Percentiles rank a stretch among this genome's conserved stretches.
These are phyloP conservation scores for Onchidella celtica DNA, from an alignment of 2,888 invertebrate species.

Conservation along the genomic window DNA sequence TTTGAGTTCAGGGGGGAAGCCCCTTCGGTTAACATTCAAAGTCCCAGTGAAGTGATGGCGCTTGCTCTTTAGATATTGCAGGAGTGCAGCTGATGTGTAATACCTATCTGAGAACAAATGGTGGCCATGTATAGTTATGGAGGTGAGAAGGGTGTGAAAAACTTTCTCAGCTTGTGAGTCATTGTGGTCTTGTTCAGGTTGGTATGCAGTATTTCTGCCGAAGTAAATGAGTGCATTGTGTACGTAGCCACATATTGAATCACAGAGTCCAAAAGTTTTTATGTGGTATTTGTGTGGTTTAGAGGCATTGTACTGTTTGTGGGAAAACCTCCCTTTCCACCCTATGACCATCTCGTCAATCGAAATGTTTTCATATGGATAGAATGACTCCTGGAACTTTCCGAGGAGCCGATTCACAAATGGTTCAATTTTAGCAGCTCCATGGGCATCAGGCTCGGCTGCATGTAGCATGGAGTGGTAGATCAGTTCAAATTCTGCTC, in stretches of 20 bases:
- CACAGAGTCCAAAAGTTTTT: slow-evolving; percentile 3
- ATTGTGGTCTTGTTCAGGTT: neutral
- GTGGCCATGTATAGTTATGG: neutral
- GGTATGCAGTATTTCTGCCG: neutral
- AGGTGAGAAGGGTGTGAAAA: neutral
- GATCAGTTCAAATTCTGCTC: neutral
- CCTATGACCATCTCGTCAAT: neutral
- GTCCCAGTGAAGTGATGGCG: neutral
- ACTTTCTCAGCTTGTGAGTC: neutral
- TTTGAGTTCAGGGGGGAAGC: neutral
- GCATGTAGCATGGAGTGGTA: slow-evolving; percentile 6
- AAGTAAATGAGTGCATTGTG: neutral
- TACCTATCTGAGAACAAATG: neutral
- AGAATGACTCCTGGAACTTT: neutral
- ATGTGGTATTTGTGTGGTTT: slow-evolving; percentile 7
- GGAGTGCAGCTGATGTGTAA: neutral
- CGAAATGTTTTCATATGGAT: neutral
- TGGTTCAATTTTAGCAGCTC: neutral
- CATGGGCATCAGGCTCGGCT: neutral
- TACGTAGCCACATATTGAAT: neutral
- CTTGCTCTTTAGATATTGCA: neutral
- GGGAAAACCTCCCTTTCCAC: neutral
- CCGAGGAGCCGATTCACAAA: neutral
- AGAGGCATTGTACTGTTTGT: slow-evolving; percentile 2
- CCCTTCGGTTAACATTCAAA: neutral